phyloP scores from a whole-genome alignment of 2,888 invertebrate species.

The Drosophila mimica region DNA sequence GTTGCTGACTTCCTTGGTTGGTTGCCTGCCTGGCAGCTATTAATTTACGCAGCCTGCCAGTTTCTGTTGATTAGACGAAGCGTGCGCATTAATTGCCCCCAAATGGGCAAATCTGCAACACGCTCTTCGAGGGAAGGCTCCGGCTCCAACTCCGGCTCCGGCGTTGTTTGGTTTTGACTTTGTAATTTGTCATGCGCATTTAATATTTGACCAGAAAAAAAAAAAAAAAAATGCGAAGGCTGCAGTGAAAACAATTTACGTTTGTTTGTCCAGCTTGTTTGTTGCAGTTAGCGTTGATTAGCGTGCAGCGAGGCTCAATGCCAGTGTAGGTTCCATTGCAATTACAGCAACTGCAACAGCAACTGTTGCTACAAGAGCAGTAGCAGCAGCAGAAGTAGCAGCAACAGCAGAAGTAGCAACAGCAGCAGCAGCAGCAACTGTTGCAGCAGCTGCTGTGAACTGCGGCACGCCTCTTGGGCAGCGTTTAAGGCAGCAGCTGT shows the following conservation, averaged over 20 bases:
- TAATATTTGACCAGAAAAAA: slow-evolving; percentile 62
- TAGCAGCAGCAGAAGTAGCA: background rate
- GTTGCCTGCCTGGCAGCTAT: slow-evolving; percentile 78
- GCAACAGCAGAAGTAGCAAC: slow-evolving; percentile 5
- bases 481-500: slow-evolving; percentile 67
- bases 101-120: slow-evolving; percentile 78
- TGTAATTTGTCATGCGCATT: slow-evolving; percentile 78
- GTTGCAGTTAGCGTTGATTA: slow-evolving; percentile 82
- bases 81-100: slow-evolving; percentile 80
- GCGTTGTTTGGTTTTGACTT: slow-evolving; percentile 18
- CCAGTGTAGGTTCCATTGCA: slow-evolving; percentile 50
- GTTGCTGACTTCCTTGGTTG: slow-evolving; percentile 12
- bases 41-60: slow-evolving; percentile 79
- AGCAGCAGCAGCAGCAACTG: slow-evolving; percentile 15
- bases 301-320: slow-evolving; percentile 58
- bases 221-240: background rate
- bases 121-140: slow-evolving; percentile 48
- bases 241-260: slow-evolving; percentile 71
- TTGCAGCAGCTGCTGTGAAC: slow-evolving; percentile 53
- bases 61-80: slow-evolving; percentile 80
- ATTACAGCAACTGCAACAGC: slow-evolving; percentile 51
- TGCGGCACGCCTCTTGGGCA: slow-evolving; percentile 63
- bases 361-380: slow-evolving; percentile 12
- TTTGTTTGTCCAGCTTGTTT: slow-evolving; percentile 81
- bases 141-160: background rate